Percentiles rank a stretch among this genome's conserved stretches.
phyloP scores from a whole-genome alignment of 1,140 invertebrate genomes.

The Dryas iulia region DNA sequence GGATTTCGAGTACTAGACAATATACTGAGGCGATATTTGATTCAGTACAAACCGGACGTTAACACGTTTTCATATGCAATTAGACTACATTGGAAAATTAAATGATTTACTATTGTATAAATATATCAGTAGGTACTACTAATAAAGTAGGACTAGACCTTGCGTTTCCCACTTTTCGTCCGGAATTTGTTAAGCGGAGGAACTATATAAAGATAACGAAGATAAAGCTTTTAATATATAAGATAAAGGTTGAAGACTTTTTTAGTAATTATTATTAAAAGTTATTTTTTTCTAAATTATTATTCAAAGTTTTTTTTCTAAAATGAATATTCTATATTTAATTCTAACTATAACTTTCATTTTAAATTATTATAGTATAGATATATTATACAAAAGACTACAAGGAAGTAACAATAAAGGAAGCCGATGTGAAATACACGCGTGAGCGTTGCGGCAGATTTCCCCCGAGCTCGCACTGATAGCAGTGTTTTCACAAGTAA shows the following conservation, averaged over 20 bases:
- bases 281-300: no score
- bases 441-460: conserved; percentile 27
- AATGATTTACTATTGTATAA: no score
- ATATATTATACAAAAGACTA: not conserved
- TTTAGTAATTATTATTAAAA: no score
- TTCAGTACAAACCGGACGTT: not conserved
- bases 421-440: conserved; percentile 20
- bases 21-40: not conserved
- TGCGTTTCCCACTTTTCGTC: no score
- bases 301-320: no score
- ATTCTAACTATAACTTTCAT: not conserved
- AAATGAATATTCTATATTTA: no score
- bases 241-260: no score
- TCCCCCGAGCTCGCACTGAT: conserved; percentile 27
- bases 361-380: not conserved
- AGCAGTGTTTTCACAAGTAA: conserved; percentile 25
- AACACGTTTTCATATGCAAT: not conserved
- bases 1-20: not conserved
- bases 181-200: no score
- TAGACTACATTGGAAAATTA: not conserved
- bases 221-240: no score
- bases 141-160: no score
- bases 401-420: conserved; percentile 1
- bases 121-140: no score
- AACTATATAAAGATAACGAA: no score